phyloP scores from a whole-genome alignment of 2,888 invertebrate species.

The Brenthis daphne region DNA sequence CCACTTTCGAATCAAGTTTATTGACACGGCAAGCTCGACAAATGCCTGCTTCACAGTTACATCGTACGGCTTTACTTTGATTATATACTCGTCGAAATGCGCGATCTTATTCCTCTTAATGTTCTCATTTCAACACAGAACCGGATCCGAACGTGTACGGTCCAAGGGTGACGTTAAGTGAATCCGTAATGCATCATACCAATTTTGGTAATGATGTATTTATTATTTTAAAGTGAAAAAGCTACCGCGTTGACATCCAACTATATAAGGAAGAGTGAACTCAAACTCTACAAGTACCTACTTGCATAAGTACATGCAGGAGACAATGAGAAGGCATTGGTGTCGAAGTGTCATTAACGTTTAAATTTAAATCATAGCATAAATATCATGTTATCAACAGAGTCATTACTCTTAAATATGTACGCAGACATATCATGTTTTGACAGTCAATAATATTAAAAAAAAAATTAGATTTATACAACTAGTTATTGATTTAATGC shows the following conservation, averaged over 20 bases:
- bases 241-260: conserved; percentile 39
- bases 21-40: conserved; percentile 81
- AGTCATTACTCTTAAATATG: conserved; percentile 11
- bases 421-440: conserved; percentile 30
- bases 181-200: conserved; percentile 43
- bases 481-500: conserved; percentile 69
- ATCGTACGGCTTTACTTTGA: conserved; percentile 71
- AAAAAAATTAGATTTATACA: conserved; percentile 63
- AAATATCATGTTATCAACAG: conserved; percentile 7
- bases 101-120: conserved; percentile 55
- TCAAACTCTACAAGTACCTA: conserved; percentile 27
- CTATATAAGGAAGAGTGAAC: conserved; percentile 38
- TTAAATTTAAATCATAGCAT: conserved; percentile 11
- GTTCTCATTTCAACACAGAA: conserved; percentile 50
- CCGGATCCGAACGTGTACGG: conserved; percentile 43
- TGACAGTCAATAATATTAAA: conserved; percentile 39
- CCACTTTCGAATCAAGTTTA: conserved; percentile 83
- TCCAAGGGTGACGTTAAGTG: conserved; percentile 46
- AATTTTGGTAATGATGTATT: conserved; percentile 43
- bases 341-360: conserved; percentile 11
- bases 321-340: conserved; percentile 5
- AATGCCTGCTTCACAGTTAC: conserved; percentile 77
- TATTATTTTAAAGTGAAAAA: conserved; percentile 43
- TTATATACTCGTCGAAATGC: conserved; percentile 54
- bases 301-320: conserved; percentile 13